Percentiles rank a stretch among this genome's conserved stretches.
Conservation (phyloP, 1,140 invertebrate genomes). For the Sminthurides bifidus region DNA sequence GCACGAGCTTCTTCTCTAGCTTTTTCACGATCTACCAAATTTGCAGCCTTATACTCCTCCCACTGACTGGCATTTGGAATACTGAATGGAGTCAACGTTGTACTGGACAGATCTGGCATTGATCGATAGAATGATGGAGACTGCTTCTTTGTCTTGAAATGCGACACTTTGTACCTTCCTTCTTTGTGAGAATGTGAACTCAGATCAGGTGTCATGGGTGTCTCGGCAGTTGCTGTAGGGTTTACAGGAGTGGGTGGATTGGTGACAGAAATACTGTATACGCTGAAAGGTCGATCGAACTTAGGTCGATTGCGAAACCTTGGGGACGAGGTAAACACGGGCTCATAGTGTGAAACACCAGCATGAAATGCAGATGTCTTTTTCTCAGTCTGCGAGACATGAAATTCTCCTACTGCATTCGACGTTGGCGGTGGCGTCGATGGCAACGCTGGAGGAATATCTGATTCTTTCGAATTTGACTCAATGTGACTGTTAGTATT, state of each 20-base stretch:
- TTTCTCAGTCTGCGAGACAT: too few species aligned
- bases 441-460: too few species aligned
- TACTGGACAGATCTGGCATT: constrained; percentile 25
- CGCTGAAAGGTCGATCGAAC: constrained; percentile 21
- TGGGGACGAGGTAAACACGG: constrained; percentile 23
- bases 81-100: neutral
- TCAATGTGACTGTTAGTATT: constrained; percentile 1
- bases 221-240: neutral
- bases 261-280: constrained; percentile 22
- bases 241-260: constrained; percentile 27
- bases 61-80: constrained; percentile 9
- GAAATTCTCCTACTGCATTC: too few species aligned
- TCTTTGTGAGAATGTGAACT: neutral
- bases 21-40: constrained; percentile 44
- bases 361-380: neutral
- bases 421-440: too few species aligned
- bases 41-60: constrained; percentile 10
- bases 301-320: constrained; percentile 23
- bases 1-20: constrained; percentile 51
- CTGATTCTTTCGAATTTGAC: neutral
- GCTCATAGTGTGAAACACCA: constrained; percentile 15
- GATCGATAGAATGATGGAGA: constrained; percentile 29
- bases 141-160: neutral
- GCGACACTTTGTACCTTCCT: neutral
- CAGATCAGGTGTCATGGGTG: neutral